Conservation (phyloP, 2,888 invertebrate species). For the Noctuana brunneofusca region DNA sequence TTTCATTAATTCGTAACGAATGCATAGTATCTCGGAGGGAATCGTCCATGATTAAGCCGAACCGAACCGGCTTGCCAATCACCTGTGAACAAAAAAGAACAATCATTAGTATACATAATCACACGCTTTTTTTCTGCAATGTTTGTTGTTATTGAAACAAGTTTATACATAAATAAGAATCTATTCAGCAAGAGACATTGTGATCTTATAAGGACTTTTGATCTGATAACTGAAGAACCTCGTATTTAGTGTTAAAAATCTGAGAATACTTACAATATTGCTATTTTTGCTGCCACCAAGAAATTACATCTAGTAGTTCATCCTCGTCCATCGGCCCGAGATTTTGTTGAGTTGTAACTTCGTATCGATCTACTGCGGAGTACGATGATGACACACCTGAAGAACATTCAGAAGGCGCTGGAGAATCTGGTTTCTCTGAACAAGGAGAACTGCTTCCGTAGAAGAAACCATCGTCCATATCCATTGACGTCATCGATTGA, state of each 20-base stretch:
- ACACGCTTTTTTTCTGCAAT: not conserved
- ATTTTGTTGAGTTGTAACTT: slow-evolving; percentile 74
- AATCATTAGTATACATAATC: slow-evolving; percentile 24
- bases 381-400: slow-evolving; percentile 81
- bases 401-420: slow-evolving; percentile 88
- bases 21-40: slow-evolving; percentile 73
- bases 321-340: slow-evolving; percentile 93
- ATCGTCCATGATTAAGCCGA: slow-evolving; percentile 57
- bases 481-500: slow-evolving; percentile 70
- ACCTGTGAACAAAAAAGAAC: slow-evolving; percentile 67
- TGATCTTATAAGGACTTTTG: not conserved
- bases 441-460: slow-evolving; percentile 82
- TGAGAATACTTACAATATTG: slow-evolving; percentile 57
- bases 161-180: not conserved
- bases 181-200: not conserved
- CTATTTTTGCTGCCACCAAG: slow-evolving; percentile 91
- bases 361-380: slow-evolving; percentile 72
- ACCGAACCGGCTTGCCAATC: slow-evolving; percentile 39
- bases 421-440: slow-evolving; percentile 87
- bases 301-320: slow-evolving; percentile 92
- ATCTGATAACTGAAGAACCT: not conserved
- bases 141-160: not conserved
- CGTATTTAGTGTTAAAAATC: not conserved
- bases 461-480: slow-evolving; percentile 79
- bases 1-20: slow-evolving; percentile 52